Evolutionary conservation across 2,888 invertebrate genomes (phyloP), one percentile per base, ranked within the genome.

Genomic region (Lingula anatina): DNA sequence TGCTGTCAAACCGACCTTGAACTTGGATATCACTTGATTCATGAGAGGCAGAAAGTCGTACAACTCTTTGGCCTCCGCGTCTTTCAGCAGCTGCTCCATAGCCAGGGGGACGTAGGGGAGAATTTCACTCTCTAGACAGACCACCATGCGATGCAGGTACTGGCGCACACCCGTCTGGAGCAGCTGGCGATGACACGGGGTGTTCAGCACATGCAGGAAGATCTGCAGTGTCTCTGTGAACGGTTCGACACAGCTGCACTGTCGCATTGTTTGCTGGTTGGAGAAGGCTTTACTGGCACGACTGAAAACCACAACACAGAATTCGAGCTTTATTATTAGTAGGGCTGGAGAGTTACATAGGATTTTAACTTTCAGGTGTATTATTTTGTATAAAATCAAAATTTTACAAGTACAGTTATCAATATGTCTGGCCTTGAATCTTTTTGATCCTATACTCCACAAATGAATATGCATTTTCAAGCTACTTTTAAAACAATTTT

Each of bases 261-360:
- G 66, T 60, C 79, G 77, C 79, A 83, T 81, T 1, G 79, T 80
- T 57, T 78, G 76, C 39, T 79, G 79, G 57, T 77, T 80, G 27
- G 79, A 80, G 66, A 83, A 83, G 2, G 82, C 82, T 69, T 83
- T 83, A 59, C 82, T 82, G 43, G 81, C 78, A 20, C 82, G 79
- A 56, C 82, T 81, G 61, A 46, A 66, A 64, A 25, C 25, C 40
- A 42, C 38, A 53, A 31, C 31, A 31, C 9, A n/a, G n/a, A n/a
- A n/a, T n/a, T n/a, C n/a, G n/a, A n/a, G n/a, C n/a, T n/a, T n/a
- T n/a, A n/a, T n/a, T n/a, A n/a, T n/a, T n/a, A n/a, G n/a, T 15
- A 25, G 23, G 2, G n/a, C 2, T 25, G 15, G 15, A 25, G 26
- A 43, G 15, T 25, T 25, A 23, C 12, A 43, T 43, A 18, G 9